Conservation (phyloP, 2,888 invertebrate species). For the Melinaea marsaeus region DNA sequence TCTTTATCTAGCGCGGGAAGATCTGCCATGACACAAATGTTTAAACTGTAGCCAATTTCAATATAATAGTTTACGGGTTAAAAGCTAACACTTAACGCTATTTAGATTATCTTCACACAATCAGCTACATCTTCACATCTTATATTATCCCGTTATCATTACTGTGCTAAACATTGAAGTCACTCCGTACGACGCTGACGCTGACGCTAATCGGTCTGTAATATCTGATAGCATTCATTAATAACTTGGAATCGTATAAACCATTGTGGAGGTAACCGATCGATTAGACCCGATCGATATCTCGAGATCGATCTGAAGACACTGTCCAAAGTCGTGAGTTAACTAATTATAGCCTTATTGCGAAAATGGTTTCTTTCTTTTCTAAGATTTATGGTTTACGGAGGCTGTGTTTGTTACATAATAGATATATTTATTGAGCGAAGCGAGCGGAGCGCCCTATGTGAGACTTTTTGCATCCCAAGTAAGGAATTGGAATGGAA, state of each 20-base stretch:
- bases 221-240: constrained; percentile 28
- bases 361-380: constrained; percentile 64
- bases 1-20: too few relatives aligned
- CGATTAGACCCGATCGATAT: constrained; percentile 60
- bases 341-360: constrained; percentile 70
- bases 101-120: neutral
- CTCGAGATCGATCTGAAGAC: constrained; percentile 58
- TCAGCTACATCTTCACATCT: neutral
- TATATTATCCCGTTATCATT: neutral
- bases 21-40: too few relatives aligned
- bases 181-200: constrained; percentile 10
- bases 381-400: constrained; percentile 59
- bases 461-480: too few relatives aligned
- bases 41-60: too few relatives aligned
- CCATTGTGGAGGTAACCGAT: constrained; percentile 34
- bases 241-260: constrained; percentile 26
- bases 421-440: constrained; percentile 31
- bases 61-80: too few relatives aligned
- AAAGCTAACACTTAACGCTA: neutral
- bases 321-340: constrained; percentile 66
- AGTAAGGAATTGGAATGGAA: too few relatives aligned
- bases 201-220: constrained; percentile 17
- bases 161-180: constrained; percentile 15
- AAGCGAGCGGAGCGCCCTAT: too few relatives aligned
- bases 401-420: constrained; percentile 51